Conservation (phyloP, 2,888 invertebrate species). For the Melieria crassipennis region DNA sequence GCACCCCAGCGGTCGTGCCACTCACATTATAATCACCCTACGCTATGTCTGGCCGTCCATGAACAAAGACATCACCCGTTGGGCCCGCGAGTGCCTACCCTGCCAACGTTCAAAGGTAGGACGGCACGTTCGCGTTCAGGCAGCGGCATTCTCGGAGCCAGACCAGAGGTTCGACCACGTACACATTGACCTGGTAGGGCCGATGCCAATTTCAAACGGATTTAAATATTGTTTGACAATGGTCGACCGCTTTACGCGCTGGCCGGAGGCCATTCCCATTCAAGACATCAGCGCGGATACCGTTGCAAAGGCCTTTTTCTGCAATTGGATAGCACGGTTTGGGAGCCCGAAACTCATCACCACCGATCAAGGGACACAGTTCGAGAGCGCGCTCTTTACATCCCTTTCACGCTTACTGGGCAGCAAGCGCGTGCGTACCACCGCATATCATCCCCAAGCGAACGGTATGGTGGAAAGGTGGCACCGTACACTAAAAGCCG, state of each 20-base stretch:
- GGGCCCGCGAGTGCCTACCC: constrained; percentile 5
- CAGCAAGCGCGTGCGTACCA: too few species aligned
- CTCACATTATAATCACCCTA: background rate
- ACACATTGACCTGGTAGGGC: constrained; percentile 19
- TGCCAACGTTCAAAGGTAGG: constrained; percentile 28
- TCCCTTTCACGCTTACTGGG: too few species aligned
- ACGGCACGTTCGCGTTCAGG: constrained; percentile 1
- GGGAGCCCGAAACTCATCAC: constrained; percentile 9
- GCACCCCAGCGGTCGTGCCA: background rate
- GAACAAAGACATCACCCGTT: constrained; percentile 16
- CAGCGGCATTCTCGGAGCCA: constrained; percentile 10
- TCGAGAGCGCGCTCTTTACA: too few species aligned
- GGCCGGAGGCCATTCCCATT: constrained; percentile 31
- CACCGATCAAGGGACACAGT: background rate
- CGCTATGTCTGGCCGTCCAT: constrained; percentile 29
- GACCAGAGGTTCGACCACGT: constrained; percentile 7
- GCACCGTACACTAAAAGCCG: background rate
- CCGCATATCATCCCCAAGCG: background rate
- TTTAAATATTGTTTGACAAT: constrained; percentile 29
- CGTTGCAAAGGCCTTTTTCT: constrained; percentile 9
- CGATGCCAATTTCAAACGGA: constrained; percentile 11
- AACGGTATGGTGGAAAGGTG: constrained; percentile 6
- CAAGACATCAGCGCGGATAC: constrained; percentile 23
- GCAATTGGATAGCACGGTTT: constrained; percentile 18
- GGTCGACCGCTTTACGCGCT: constrained; percentile 22